A percentile compares a stretch with the other conserved stretches of the same genome.
Conservation (phyloP, 1,140 invertebrate species). For the Oryctes rhinoceros region DNA sequence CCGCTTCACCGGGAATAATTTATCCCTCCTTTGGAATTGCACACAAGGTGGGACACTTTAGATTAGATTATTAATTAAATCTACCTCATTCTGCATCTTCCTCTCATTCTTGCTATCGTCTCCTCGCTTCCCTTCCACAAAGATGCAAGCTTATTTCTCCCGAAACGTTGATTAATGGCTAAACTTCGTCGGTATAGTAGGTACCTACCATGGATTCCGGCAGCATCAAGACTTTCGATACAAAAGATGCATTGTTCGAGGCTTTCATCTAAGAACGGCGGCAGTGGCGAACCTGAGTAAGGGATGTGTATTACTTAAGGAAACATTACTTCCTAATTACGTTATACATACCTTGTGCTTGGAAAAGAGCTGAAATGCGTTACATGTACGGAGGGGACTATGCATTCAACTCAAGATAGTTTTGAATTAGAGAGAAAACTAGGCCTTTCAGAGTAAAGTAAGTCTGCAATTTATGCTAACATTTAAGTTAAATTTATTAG, state of each 20-base stretch:
- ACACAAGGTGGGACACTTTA: neutral
- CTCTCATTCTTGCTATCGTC: neutral
- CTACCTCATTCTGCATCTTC: slow-evolving; percentile 4
- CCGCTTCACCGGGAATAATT: no score
- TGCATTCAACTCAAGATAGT: neutral
- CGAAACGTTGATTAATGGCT: slow-evolving; percentile 29
- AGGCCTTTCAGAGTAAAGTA: no score
- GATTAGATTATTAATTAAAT: slow-evolving; percentile 32
- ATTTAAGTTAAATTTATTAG: no score
- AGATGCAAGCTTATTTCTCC: neutral
- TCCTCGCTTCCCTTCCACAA: neutral
- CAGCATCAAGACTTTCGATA: slow-evolving; percentile 20
- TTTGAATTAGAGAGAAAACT: no score
- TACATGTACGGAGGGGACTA: neutral
- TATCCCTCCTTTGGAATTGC: no score
- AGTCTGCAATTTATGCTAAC: no score
- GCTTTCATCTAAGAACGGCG: slow-evolving; percentile 20
- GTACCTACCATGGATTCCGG: slow-evolving; percentile 7
- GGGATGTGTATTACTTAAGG: neutral
- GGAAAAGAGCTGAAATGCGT: neutral
- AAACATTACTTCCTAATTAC: slow-evolving; percentile 35
- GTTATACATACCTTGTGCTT: neutral
- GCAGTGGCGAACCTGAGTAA: neutral
- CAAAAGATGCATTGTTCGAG: slow-evolving; percentile 27
- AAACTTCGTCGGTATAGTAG: slow-evolving; percentile 8